Evolutionary conservation across 2,113 vertebrate species (phyloP).

Genomic region (Stomatorhinus ivindoensis): DNA sequence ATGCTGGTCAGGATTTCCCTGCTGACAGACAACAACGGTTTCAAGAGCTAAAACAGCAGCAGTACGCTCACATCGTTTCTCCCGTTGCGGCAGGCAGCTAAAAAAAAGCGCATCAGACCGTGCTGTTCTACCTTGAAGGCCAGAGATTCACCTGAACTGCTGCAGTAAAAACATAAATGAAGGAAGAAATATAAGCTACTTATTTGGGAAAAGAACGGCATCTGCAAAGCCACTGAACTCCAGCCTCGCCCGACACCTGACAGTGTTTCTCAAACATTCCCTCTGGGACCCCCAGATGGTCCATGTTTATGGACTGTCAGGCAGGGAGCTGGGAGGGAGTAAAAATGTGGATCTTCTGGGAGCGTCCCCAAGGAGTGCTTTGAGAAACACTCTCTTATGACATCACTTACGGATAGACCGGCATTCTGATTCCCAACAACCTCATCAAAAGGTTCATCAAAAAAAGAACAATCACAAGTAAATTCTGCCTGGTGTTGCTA

Average conservation of each 20-base stretch:
- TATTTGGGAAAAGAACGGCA: background rate
- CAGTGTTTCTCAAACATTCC: background rate
- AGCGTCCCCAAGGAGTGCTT: background rate
- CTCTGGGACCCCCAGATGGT: background rate
- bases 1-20: background rate
- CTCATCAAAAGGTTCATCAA: background rate
- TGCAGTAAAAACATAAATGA: background rate
- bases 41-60: background rate
- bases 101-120: background rate
- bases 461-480: background rate
- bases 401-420: background rate
- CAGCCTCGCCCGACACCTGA: background rate
- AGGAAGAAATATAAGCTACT: background rate
- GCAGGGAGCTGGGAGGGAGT: background rate
- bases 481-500: background rate
- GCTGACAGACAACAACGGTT: conserved; percentile 2
- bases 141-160: background rate
- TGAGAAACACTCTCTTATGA: background rate
- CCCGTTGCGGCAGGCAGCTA: background rate
- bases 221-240: background rate
- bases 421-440: background rate
- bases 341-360: background rate
- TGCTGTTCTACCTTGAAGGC: background rate
- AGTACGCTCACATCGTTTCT: background rate
- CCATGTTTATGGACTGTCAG: background rate